phyloP scores from a whole-genome alignment of 2,888 invertebrate genomes.

The Lumbricus terrestris region DNA sequence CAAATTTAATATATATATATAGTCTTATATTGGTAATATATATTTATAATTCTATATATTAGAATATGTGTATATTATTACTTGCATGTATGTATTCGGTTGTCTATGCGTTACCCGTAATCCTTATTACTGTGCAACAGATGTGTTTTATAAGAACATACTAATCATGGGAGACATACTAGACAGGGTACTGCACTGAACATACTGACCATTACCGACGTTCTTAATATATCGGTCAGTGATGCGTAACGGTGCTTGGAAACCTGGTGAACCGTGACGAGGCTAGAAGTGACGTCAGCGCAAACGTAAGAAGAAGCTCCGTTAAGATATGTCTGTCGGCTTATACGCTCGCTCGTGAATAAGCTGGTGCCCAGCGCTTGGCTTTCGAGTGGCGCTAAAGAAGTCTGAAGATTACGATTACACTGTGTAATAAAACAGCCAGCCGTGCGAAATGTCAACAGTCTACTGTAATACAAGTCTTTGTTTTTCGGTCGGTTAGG shows the following conservation, averaged over 20 bases:
- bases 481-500: neutral
- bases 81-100: neutral
- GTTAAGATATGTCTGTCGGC: neutral
- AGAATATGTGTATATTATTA: neutral
- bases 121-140: neutral
- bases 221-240: neutral
- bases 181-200: neutral
- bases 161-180: neutral
- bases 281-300: neutral
- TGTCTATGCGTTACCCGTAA: neutral
- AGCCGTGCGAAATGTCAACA: neutral
- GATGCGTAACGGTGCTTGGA: neutral
- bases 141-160: neutral
- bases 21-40: neutral
- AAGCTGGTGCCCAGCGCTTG: no score
- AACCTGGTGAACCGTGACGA: neutral
- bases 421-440: neutral
- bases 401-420: no score
- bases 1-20: neutral
- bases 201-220: neutral
- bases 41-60: no score
- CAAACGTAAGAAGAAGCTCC: slow-evolving; percentile 3
- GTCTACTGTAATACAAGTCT: neutral
- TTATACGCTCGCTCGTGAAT: no score
- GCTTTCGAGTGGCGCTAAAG: no score